Percentiles rank a stretch among this genome's conserved stretches.
Conservation (phyloP, 1,140 invertebrate genomes). For the Sitophilus oryzae region DNA sequence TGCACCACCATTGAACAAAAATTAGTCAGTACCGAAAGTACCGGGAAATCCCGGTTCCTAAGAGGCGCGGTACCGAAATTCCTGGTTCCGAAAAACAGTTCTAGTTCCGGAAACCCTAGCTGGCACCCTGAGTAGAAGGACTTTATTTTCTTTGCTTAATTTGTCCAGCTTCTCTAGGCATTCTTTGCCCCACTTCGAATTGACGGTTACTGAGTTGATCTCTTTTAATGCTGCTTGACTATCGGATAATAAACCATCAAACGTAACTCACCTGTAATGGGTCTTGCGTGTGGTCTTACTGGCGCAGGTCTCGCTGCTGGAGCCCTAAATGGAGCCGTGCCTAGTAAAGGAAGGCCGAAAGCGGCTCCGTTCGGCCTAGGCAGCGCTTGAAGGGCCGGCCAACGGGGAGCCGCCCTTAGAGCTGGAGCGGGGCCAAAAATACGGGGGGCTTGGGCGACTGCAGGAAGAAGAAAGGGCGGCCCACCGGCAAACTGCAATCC, state of each 20-base stretch:
- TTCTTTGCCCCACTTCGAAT: too few relatives aligned
- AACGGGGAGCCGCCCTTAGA: conserved; percentile 37
- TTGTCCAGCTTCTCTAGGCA: too few relatives aligned
- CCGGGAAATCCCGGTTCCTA: too few relatives aligned
- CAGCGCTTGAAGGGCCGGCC: conserved; percentile 32
- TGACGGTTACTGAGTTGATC: too few relatives aligned
- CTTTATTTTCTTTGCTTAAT: too few relatives aligned
- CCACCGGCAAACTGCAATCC: conserved; percentile 20
- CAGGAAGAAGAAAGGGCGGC: conserved; percentile 29
- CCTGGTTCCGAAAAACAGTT: too few relatives aligned
- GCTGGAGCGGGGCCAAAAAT: conserved; percentile 36
- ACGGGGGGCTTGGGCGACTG: conserved; percentile 38
- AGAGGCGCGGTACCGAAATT: too few relatives aligned
- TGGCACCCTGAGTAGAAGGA: too few relatives aligned
- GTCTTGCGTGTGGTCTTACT: conserved; percentile 28
- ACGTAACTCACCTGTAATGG: conserved; percentile 33
- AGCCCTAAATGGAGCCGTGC: conserved; percentile 28
- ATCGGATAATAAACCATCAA: not conserved
- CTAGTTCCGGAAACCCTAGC: too few relatives aligned
- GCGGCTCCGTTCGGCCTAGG: conserved; percentile 39
- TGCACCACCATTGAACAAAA: too few relatives aligned
- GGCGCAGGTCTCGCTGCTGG: conserved; percentile 31
- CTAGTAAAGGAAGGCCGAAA: conserved; percentile 30
- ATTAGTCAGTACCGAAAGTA: too few relatives aligned
- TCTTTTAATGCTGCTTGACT: too few relatives aligned